Percentiles rank a stretch among this genome's conserved stretches.
Evolutionary conservation across 2,888 invertebrate genomes (phyloP).

Genomic region (Drosophila lacicola): DNA sequence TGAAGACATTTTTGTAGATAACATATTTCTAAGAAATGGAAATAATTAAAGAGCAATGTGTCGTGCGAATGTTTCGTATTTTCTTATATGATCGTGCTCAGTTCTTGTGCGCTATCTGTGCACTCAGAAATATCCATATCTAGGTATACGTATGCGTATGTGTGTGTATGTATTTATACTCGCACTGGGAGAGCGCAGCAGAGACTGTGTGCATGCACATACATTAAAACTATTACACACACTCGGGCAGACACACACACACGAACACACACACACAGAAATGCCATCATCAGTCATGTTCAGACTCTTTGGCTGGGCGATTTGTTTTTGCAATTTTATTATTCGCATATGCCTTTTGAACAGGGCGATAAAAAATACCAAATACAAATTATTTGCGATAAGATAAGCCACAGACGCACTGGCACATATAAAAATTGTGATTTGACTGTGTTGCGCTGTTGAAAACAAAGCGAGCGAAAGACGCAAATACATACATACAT

Average conservation of each 20-base stretch:
- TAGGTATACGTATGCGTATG: neutral
- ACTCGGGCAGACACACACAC: constrained; percentile 3
- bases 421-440: constrained; percentile 31
- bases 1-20: constrained; percentile 61
- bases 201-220: constrained; percentile 7
- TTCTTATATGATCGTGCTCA: constrained; percentile 25
- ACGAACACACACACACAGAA: constrained; percentile 20
- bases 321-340: constrained; percentile 50
- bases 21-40: constrained; percentile 76
- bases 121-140: constrained; percentile 12
- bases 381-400: constrained; percentile 70
- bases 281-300: constrained; percentile 62
- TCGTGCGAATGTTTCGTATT: constrained; percentile 54
- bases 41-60: constrained; percentile 72
- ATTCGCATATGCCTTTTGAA: constrained; percentile 65
- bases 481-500: neutral
- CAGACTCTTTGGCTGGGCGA: constrained; percentile 55
- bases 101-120: constrained; percentile 51
- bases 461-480: constrained; percentile 8
- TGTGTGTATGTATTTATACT: constrained; percentile 8
- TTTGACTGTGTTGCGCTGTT: constrained; percentile 25
- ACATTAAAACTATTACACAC: constrained; percentile 23
- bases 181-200: constrained; percentile 7
- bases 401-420: constrained; percentile 51
- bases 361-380: constrained; percentile 67